These are phyloP conservation scores for Lasioglossum villosulum DNA, from an alignment of 2,888 invertebrate species.

Conservation along the genomic window DNA sequence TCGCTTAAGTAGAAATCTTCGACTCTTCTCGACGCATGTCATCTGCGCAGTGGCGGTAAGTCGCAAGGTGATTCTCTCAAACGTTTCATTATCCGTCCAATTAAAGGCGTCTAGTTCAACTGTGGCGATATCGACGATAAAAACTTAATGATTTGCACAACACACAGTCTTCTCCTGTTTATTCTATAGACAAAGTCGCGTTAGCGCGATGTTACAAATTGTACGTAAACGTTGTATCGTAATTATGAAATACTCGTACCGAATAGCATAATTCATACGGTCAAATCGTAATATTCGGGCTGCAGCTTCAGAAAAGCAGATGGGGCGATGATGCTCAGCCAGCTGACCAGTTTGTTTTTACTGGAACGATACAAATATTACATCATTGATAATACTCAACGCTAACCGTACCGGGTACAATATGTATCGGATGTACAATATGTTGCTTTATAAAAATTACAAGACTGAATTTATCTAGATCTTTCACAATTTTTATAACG, in stretches of 20 bases:
- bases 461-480: no score
- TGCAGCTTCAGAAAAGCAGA: constrained; percentile 76
- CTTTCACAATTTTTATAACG: no score
- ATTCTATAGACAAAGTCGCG: background rate
- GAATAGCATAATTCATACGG: constrained; percentile 44
- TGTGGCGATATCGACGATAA: background rate
- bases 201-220: background rate
- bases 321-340: constrained; percentile 79
- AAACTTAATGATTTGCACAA: background rate
- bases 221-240: background rate
- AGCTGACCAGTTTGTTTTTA: constrained; percentile 80
- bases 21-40: constrained; percentile 13
- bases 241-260: background rate
- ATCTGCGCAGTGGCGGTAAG: constrained; percentile 46
- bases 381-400: background rate
- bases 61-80: constrained; percentile 15
- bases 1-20: background rate
- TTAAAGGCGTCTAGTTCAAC: background rate
- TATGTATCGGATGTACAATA: no score
- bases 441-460: no score
- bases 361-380: constrained; percentile 67
- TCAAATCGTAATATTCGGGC: constrained; percentile 77
- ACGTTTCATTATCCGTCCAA: constrained; percentile 4
- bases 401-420: no score
- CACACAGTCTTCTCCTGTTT: background rate